Evolutionary conservation across 2,797 vertebrate species (phyloP).

Genomic region (Gymnothorax reevesii): DNA sequence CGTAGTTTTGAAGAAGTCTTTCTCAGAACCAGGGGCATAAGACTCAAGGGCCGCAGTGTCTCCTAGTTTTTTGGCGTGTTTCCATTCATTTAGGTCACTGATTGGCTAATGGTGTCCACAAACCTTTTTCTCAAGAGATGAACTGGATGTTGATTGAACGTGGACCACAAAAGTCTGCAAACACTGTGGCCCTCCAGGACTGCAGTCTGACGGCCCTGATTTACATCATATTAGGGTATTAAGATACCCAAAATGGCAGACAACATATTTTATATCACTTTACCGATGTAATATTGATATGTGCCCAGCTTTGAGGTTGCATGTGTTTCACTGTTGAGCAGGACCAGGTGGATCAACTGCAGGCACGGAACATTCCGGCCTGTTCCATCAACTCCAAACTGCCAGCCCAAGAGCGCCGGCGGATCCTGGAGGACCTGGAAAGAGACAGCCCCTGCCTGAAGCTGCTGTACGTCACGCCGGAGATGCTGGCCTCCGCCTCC

Average conservation of each 20-base stretch:
- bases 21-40: neutral
- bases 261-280: too few species aligned
- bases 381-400: constrained; percentile 93
- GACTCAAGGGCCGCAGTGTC: too few species aligned
- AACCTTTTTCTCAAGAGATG: too few species aligned
- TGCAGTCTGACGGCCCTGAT: too few species aligned
- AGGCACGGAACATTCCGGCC: constrained; percentile 81
- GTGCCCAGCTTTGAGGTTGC: neutral
- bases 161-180: too few species aligned
- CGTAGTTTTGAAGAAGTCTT: neutral
- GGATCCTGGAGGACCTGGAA: constrained; percentile 81
- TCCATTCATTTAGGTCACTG: too few species aligned
- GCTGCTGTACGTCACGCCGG: constrained; percentile 93
- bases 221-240: too few species aligned
- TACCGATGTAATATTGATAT: neutral
- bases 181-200: too few species aligned
- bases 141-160: too few species aligned
- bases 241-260: too few species aligned
- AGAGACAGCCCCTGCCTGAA: constrained; percentile 82
- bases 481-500: constrained; percentile 90
- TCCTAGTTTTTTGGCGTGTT: too few species aligned
- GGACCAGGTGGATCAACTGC: constrained; percentile 92
- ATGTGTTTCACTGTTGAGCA: constrained; percentile 43
- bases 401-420: constrained; percentile 72
- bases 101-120: too few species aligned